Conservation (phyloP, 2,113 vertebrate species). For the Equus przewalskii region DNA sequence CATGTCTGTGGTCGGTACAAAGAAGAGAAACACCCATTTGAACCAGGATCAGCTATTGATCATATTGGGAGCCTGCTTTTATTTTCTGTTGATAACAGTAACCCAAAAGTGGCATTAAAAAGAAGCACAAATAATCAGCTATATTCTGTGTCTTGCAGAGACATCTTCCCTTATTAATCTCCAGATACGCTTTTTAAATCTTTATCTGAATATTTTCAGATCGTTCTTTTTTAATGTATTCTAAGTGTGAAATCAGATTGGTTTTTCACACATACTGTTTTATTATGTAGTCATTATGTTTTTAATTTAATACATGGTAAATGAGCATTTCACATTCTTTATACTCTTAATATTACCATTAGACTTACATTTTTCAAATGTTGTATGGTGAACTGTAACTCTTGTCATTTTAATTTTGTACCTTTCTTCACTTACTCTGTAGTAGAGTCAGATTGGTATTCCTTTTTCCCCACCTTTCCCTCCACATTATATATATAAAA, state of each 20-base stretch:
- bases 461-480: not conserved
- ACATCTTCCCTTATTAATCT: slow-evolving; percentile 15
- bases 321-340: not conserved
- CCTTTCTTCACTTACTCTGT: not conserved
- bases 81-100: slow-evolving; percentile 48
- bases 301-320: not conserved
- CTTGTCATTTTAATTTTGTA: not conserved
- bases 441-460: not conserved
- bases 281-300: not conserved
- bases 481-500: not conserved
- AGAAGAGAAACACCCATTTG: slow-evolving; percentile 56
- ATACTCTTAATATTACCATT: not conserved
- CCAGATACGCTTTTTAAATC: not conserved
- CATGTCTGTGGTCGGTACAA: not conserved
- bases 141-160: not conserved
- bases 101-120: not conserved
- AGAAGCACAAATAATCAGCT: not conserved
- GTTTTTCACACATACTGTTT: not conserved
- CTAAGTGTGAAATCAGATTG: not conserved
- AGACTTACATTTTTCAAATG: not conserved
- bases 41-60: slow-evolving; percentile 37
- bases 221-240: not conserved
- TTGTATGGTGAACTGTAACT: not conserved
- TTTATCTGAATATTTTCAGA: not conserved
- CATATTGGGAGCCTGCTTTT: slow-evolving; percentile 44